Evolutionary conservation across 2,797 vertebrate species (phyloP), one percentile per base, ranked within the genome.

Genomic region (Buceros bicornis): DNA sequence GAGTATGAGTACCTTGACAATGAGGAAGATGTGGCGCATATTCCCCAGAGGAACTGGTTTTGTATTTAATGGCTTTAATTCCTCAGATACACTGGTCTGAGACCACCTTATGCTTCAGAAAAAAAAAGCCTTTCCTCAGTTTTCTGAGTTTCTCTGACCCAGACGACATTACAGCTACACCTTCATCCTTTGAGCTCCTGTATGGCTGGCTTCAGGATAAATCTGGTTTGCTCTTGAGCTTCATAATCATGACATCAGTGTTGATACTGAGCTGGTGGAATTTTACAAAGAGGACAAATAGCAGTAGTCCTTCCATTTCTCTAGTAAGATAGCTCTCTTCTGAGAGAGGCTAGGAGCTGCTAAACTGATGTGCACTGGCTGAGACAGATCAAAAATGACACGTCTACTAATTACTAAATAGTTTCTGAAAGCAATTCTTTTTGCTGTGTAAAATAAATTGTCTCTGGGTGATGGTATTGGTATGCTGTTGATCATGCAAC

Each of bases 381-480:
- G 90, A 91, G 90, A 62, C 69, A 66, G 65, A 95, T 91, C 10
- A 93, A 89, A 93, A 95, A 66, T 69, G 12, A n/a, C 92, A 58
- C 42, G 65, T 54, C 51, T 25, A 20, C 10, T 67, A 84, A 79
- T 92, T 93, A 67, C 69, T 8, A 19, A 92, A 80, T 62, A 66
- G 53, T 73, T 84, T 89, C 70, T 95, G 69, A 80, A 74, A 67
- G 25, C 29, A 50, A 7, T 51, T 80, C 11, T 80, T 88, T 48
- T 40, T 88, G 21, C 20, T 73, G 18, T 89, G 29, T 56, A 65
- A 92, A 95, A 94, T 82, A 82, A 94, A 64, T 71, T n/a, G 25
- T 82, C 26, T 85, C 8, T 74, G 19, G 47, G 77, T 58, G 43
- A 58, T 84, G 58, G n/a, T 53, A 35, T 70, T 91, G 64, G 50